These are phyloP conservation scores for Aphyosemion australe DNA, from an alignment of 2,113 vertebrate genomes.

Conservation along the genomic window DNA sequence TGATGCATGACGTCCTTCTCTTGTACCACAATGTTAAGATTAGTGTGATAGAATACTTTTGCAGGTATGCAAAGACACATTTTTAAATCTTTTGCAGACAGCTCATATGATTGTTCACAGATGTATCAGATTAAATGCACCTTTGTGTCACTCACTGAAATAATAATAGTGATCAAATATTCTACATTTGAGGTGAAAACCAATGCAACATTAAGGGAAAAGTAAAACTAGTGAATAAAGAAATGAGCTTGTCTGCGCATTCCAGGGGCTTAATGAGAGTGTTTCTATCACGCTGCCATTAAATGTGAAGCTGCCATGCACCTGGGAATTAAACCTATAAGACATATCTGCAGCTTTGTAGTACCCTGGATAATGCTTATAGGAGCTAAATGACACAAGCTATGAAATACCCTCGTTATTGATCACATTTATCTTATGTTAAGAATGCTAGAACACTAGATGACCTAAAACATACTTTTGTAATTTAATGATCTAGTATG, in stretches of 20 bases:
- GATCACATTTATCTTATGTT: no score
- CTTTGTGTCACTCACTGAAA: not conserved
- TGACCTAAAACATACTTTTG: no score
- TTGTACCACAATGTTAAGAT: no score
- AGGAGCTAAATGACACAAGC: no score
- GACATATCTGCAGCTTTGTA: not conserved
- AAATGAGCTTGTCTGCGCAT: not conserved
- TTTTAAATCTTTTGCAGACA: no score
- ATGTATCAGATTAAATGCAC: not conserved
- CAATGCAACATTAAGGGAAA: not conserved
- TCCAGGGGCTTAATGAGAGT: not conserved
- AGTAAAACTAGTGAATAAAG: not conserved
- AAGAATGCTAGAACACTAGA: no score
- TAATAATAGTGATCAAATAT: not conserved
- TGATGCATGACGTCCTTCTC: no score
- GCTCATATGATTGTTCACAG: not conserved
- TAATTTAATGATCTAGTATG: no score
- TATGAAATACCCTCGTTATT: no score
- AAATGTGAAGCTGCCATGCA: conserved; percentile 6
- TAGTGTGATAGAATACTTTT: no score
- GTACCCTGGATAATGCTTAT: no score
- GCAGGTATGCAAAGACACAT: no score
- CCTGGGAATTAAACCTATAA: not conserved
- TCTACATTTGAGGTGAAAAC: not conserved
- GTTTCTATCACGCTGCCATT: not conserved